These are phyloP conservation scores for Lithophane ornitopus DNA, from an alignment of 2,888 invertebrate species.

Conservation along the genomic window DNA sequence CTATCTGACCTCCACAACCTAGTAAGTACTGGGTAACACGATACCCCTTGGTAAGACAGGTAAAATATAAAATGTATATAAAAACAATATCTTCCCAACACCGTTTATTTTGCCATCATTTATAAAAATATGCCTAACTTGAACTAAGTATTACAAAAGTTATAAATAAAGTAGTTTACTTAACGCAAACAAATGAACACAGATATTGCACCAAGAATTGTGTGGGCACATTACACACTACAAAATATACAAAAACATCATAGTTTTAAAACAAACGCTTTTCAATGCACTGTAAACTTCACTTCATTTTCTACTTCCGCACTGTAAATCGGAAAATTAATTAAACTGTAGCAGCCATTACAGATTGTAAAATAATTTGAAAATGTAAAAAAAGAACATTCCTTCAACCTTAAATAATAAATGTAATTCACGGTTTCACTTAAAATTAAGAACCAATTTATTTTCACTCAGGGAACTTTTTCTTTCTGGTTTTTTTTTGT, in stretches of 20 bases:
- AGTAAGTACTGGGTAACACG: too few species aligned
- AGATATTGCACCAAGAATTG: constrained; percentile 43
- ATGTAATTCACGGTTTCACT: constrained; percentile 27
- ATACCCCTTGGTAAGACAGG: too few species aligned
- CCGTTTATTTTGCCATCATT: constrained; percentile 66
- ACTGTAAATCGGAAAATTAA: constrained; percentile 32
- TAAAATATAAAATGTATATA: constrained; percentile 14
- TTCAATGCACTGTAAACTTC: constrained; percentile 48
- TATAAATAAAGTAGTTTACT: constrained; percentile 54
- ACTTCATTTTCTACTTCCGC: constrained; percentile 9
- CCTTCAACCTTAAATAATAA: constrained; percentile 7
- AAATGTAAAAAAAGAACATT: constrained; percentile 13
- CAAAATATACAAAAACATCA: constrained; percentile 58
- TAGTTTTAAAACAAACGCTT: constrained; percentile 39
- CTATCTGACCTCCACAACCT: too few species aligned
- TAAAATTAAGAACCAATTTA: constrained; percentile 49
- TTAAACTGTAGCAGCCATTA: constrained; percentile 4
- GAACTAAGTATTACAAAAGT: constrained; percentile 51
- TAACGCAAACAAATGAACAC: constrained; percentile 56
- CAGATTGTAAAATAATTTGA: not conserved
- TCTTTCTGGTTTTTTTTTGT: not conserved
- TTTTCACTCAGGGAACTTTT: constrained; percentile 6
- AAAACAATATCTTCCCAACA: constrained; percentile 67
- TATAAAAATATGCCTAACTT: constrained; percentile 54
- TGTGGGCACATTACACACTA: constrained; percentile 34